A percentile compares a stretch with the other conserved stretches of the same genome.
phyloP scores from a whole-genome alignment of 2,113 vertebrate genomes.

The Echinops telfairi region DNA sequence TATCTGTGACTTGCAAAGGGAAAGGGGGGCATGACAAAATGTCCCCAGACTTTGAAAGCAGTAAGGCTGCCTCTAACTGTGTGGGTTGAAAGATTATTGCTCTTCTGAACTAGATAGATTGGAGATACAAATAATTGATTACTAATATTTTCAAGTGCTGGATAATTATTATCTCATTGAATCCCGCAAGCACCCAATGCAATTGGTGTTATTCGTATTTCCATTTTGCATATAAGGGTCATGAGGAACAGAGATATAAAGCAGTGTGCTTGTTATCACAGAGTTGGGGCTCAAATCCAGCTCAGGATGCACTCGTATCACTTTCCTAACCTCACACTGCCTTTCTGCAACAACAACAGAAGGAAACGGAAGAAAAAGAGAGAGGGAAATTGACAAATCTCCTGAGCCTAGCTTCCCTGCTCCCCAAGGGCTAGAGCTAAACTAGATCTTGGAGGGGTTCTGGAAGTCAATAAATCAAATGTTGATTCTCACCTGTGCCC shows the following conservation, averaged over 20 bases:
- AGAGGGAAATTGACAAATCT: not conserved
- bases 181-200: not conserved
- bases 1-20: too few species aligned
- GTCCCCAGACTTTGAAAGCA: not conserved
- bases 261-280: not conserved
- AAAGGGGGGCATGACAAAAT: not conserved
- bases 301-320: not conserved
- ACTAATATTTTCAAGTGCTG: slow-evolving; percentile 11
- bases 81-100: not conserved
- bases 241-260: not conserved
- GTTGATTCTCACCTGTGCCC: not conserved
- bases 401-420: not conserved
- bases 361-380: not conserved
- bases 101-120: not conserved
- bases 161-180: not conserved
- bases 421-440: not conserved
- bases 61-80: too few species aligned
- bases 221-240: not conserved
- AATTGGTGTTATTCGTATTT: not conserved
- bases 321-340: too few species aligned
- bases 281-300: not conserved
- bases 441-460: not conserved
- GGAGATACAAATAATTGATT: slow-evolving; percentile 20
- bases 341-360: not conserved
- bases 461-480: not conserved